Evolutionary conservation across 2,888 invertebrate species (phyloP).

Genomic region (Lasioglossum zephyrum): DNA sequence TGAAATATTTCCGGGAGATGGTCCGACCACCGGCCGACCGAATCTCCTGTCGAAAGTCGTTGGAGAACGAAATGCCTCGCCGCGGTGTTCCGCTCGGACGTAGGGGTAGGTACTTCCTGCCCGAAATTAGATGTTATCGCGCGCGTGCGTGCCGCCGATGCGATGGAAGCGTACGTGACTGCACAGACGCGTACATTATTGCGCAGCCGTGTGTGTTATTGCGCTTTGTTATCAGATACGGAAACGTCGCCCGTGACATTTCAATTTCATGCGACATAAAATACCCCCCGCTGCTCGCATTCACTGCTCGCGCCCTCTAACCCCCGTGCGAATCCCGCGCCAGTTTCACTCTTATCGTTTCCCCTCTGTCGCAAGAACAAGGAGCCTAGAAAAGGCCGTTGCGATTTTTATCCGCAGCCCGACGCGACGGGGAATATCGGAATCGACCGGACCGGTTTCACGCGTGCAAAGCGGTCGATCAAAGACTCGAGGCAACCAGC

Average conservation of each 20-base stretch:
- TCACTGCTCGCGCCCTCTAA: slow-evolving; percentile 30
- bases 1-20: neutral
- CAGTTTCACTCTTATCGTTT: neutral
- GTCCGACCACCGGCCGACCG: neutral
- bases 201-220: slow-evolving; percentile 58
- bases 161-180: slow-evolving; percentile 11
- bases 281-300: slow-evolving; percentile 32
- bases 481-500: neutral
- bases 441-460: neutral
- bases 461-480: neutral
- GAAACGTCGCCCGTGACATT: slow-evolving; percentile 56
- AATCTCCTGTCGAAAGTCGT: neutral
- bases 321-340: neutral
- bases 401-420: neutral
- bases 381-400: neutral
- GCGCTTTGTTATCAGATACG: slow-evolving; percentile 62
- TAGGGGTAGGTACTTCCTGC: neutral
- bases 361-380: slow-evolving; percentile 4
- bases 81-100: neutral
- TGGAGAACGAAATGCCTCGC: neutral
- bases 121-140: slow-evolving; percentile 48
- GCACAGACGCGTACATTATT: slow-evolving; percentile 39
- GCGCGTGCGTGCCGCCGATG: slow-evolving; percentile 2
- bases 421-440: neutral
- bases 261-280: slow-evolving; percentile 66